These are phyloP conservation scores for Ischnura elegans DNA, from an alignment of 2,888 invertebrate genomes.

Conservation along the genomic window DNA sequence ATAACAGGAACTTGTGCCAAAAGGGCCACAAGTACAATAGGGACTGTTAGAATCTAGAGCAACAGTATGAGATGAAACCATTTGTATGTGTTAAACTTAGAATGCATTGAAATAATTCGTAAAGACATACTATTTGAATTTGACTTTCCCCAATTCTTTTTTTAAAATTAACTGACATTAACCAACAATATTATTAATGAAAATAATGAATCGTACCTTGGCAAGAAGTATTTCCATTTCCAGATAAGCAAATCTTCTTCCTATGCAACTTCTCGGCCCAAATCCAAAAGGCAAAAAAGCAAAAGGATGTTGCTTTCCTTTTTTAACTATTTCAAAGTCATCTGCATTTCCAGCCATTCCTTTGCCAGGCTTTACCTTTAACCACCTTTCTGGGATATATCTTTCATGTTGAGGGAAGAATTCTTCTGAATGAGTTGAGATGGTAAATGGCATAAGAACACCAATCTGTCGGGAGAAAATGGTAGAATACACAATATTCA, in stretches of 20 bases:
- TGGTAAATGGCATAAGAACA: slow-evolving; percentile 87
- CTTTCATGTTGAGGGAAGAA: slow-evolving; percentile 83
- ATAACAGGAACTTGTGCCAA: too few species aligned
- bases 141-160: too few species aligned
- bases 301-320: slow-evolving; percentile 81
- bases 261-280: slow-evolving; percentile 86
- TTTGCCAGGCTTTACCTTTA: slow-evolving; percentile 76
- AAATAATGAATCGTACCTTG: slow-evolving; percentile 79
- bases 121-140: too few species aligned
- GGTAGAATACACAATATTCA: slow-evolving; percentile 73
- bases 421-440: slow-evolving; percentile 84
- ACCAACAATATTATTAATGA: too few species aligned
- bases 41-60: too few species aligned
- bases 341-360: slow-evolving; percentile 71
- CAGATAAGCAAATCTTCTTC: slow-evolving; percentile 87
- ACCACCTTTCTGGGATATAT: slow-evolving; percentile 89
- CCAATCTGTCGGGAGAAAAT: slow-evolving; percentile 82
- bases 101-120: too few species aligned
- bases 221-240: slow-evolving; percentile 86
- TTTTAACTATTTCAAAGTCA: slow-evolving; percentile 73
- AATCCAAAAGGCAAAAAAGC: slow-evolving; percentile 89
- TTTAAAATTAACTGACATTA: too few species aligned
- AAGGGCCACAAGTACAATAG: too few species aligned
- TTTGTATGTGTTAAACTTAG: too few species aligned
- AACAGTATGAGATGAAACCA: too few species aligned